A percentile compares a stretch with the other conserved stretches of the same genome.
phyloP scores from a whole-genome alignment of 2,888 invertebrate species.

The Cephus runcator region DNA sequence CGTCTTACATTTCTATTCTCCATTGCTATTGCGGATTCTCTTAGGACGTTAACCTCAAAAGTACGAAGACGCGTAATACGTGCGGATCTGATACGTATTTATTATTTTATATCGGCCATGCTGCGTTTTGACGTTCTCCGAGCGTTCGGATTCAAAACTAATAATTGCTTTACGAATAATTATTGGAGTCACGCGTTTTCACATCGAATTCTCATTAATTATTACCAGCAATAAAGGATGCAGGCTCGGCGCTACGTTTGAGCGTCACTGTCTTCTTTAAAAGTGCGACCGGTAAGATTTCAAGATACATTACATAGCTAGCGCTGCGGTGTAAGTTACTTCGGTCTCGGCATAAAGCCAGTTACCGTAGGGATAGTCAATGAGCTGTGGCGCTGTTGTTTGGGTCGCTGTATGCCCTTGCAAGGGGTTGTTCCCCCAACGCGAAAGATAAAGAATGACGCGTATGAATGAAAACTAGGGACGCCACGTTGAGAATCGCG shows the following conservation, averaged over 20 bases:
- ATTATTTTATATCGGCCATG: not conserved
- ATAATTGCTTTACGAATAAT: not conserved
- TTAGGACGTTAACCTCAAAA: not conserved
- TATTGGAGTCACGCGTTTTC: not conserved
- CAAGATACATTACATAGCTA: not conserved
- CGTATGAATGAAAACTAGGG: not conserved
- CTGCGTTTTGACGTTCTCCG: not conserved
- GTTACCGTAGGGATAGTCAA: not conserved
- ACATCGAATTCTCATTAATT: not conserved
- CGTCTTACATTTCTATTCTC: not conserved
- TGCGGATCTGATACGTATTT: not conserved
- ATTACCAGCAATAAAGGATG: not conserved
- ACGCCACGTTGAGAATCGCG: not conserved
- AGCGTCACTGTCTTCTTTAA: not conserved
- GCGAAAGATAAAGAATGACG: slow-evolving; percentile 2
- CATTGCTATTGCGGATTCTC: not conserved
- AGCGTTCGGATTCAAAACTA: not conserved
- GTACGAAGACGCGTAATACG: not conserved
- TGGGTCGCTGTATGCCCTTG: not conserved
- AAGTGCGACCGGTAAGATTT: not conserved
- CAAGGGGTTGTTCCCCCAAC: not conserved
- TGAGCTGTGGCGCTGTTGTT: slow-evolving; percentile 1
- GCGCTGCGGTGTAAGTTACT: not conserved
- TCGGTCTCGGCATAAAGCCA: not conserved
- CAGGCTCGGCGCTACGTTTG: not conserved